These are phyloP conservation scores for Drosophila arawakana DNA, from an alignment of 1,140 invertebrate genomes.

Conservation along the genomic window DNA sequence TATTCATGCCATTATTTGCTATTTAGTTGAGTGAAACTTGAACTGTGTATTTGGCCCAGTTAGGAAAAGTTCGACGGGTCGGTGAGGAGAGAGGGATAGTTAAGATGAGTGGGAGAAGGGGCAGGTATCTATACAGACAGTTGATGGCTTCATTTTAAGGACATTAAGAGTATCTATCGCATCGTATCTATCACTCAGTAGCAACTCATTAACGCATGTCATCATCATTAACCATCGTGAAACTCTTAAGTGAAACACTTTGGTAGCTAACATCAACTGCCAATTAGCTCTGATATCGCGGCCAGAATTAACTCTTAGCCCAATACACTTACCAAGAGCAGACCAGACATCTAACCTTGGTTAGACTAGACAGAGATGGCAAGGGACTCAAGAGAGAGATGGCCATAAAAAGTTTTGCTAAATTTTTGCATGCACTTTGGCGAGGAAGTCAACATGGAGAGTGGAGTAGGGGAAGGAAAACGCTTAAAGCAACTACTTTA, in stretches of 20 bases:
- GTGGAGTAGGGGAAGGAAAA: background rate
- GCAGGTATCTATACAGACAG: conserved; percentile 11
- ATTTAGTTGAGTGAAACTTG: conserved; percentile 2
- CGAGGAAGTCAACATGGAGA: conserved; percentile 20
- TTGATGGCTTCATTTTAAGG: conserved; percentile 36
- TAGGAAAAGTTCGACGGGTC: background rate
- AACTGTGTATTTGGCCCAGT: background rate
- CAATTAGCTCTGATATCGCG: conserved; percentile 54
- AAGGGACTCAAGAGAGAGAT: background rate
- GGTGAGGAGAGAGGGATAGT: no score
- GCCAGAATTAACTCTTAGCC: conserved; percentile 44
- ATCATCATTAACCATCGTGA: conserved; percentile 42
- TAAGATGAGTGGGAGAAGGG: conserved; percentile 4
- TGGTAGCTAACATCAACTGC: conserved; percentile 44
- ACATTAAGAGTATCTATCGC: conserved; percentile 17
- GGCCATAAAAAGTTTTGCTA: conserved; percentile 53
- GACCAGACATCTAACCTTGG: conserved; percentile 5
- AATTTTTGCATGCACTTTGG: conserved; percentile 55
- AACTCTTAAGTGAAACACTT: conserved; percentile 43
- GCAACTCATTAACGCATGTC: conserved; percentile 47
- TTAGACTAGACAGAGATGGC: background rate
- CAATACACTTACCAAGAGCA: conserved; percentile 52
- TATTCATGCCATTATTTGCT: conserved; percentile 13
- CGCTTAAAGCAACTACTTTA: conserved; percentile 71
- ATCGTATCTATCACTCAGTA: conserved; percentile 35